Evolutionary conservation across 2,113 vertebrate species (phyloP).

Genomic region (Coreoperca whiteheadi): DNA sequence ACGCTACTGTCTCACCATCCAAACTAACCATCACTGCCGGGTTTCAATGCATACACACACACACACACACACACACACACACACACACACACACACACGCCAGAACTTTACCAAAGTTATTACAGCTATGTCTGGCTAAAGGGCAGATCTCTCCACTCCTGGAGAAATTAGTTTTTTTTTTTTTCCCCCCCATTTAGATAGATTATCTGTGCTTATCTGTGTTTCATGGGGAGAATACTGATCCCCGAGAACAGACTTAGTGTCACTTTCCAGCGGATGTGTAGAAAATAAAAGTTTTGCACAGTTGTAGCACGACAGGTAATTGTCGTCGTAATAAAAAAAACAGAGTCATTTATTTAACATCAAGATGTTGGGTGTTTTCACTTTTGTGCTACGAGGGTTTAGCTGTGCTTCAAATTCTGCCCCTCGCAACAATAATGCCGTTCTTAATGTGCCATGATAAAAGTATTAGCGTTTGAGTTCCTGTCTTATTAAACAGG

Average conservation of each 20-base stretch:
- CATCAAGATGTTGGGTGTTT: neutral
- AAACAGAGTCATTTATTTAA: constrained; percentile 6
- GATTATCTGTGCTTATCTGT: constrained; percentile 44
- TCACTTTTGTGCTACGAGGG: neutral
- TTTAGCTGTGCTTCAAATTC: neutral
- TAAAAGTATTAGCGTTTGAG: neutral
- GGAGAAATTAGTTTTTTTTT: constrained; percentile 67
- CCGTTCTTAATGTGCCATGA: neutral
- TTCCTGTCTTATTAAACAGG: neutral
- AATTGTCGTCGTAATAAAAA: neutral
- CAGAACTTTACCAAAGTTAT: constrained; percentile 53
- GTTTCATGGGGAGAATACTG: constrained; percentile 11
- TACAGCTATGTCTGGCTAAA: constrained; percentile 66
- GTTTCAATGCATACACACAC: constrained; percentile 32
- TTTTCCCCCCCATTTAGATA: constrained; percentile 10
- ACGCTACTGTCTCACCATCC: constrained; percentile 59
- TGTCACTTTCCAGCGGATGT: neutral
- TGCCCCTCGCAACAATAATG: neutral
- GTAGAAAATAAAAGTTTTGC: neutral
- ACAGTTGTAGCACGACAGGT: neutral
- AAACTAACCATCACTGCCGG: constrained; percentile 42
- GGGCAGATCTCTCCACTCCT: constrained; percentile 80
- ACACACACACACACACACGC: constrained; percentile 26
- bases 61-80: constrained; percentile 27
- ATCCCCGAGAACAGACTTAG: neutral